These are phyloP conservation scores for Tachysurus vachellii DNA, from an alignment of 2,113 vertebrate species.

Conservation along the genomic window DNA sequence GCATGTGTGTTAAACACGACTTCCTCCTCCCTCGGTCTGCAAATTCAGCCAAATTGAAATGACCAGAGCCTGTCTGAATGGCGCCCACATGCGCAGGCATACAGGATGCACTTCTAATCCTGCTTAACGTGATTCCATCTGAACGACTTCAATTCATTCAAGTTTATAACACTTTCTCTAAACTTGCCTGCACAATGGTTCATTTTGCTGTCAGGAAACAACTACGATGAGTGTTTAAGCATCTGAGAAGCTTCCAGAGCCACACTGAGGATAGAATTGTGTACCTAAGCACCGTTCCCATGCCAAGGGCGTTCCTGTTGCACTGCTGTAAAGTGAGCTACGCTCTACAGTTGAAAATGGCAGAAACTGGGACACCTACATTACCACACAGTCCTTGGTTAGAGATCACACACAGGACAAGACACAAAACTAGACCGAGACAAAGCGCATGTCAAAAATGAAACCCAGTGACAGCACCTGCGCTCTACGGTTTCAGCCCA, in stretches of 20 bases:
- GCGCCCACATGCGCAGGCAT: conserved; percentile 8
- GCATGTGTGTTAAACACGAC: neutral
- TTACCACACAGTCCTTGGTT: conserved; percentile 36
- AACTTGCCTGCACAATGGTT: neutral
- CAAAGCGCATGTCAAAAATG: conserved; percentile 28
- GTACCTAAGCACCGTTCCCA: conserved; percentile 21
- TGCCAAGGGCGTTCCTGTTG: conserved; percentile 27
- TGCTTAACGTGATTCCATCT: conserved; percentile 36
- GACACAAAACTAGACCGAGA: conserved; percentile 23
- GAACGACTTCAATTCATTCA: conserved; percentile 36
- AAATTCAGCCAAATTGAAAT: conserved; percentile 31
- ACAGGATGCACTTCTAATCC: conserved; percentile 25
- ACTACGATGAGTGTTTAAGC: conserved; percentile 14
- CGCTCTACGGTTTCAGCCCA: no score
- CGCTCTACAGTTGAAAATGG: conserved; percentile 45
- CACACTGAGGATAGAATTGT: conserved; percentile 2
- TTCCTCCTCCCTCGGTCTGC: conserved; percentile 13
- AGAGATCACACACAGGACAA: conserved; percentile 36
- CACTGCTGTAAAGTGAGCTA: conserved; percentile 27
- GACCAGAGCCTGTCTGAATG: conserved; percentile 5
- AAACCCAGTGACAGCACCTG: neutral
- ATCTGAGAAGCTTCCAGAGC: conserved; percentile 25
- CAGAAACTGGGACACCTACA: conserved; percentile 53
- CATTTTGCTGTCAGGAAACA: conserved; percentile 16
- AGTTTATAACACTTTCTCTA: conserved; percentile 9